Conservation (phyloP, 2,888 invertebrate genomes). For the Timandra comae region DNA sequence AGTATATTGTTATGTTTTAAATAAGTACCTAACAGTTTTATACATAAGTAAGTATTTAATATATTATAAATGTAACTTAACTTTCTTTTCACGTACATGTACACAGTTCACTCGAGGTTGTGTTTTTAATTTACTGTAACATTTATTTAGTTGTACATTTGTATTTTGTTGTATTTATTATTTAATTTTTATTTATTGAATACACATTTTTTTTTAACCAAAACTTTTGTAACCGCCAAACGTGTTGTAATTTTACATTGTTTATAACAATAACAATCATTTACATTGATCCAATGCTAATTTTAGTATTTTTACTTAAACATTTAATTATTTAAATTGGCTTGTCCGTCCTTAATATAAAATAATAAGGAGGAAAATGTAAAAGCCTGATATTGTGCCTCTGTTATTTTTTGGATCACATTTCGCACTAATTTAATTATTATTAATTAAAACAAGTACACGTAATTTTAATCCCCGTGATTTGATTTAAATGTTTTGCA, state of each 20-base stretch:
- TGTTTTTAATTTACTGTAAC: slow-evolving; percentile 36
- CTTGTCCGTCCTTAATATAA: slow-evolving; percentile 58
- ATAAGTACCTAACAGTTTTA: slow-evolving; percentile 11
- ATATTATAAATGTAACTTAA: slow-evolving; percentile 23
- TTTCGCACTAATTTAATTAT: slow-evolving; percentile 36
- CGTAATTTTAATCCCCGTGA: too few species aligned
- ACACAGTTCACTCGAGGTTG: slow-evolving; percentile 67
- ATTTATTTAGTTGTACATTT: slow-evolving; percentile 8
- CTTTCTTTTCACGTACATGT: slow-evolving; percentile 22
- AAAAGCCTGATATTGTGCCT: slow-evolving; percentile 70
- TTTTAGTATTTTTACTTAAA: too few species aligned
- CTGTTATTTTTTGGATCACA: slow-evolving; percentile 45
- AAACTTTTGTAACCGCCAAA: too few species aligned
- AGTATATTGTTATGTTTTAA: slow-evolving; percentile 7
- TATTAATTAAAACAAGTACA: not conserved
- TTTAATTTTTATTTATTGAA: slow-evolving; percentile 5
- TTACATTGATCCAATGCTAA: too few species aligned
- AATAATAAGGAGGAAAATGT: slow-evolving; percentile 24
- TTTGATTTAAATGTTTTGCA: too few species aligned
- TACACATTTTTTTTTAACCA: too few species aligned
- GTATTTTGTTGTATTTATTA: slow-evolving; percentile 15
- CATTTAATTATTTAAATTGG: slow-evolving; percentile 39
- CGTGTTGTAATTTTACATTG: too few species aligned
- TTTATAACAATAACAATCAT: too few species aligned
- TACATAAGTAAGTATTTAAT: slow-evolving; percentile 19